Base-by-base conservation (phyloP, 2,113 vertebrate species). In the Seriola rivoliana region DNA sequence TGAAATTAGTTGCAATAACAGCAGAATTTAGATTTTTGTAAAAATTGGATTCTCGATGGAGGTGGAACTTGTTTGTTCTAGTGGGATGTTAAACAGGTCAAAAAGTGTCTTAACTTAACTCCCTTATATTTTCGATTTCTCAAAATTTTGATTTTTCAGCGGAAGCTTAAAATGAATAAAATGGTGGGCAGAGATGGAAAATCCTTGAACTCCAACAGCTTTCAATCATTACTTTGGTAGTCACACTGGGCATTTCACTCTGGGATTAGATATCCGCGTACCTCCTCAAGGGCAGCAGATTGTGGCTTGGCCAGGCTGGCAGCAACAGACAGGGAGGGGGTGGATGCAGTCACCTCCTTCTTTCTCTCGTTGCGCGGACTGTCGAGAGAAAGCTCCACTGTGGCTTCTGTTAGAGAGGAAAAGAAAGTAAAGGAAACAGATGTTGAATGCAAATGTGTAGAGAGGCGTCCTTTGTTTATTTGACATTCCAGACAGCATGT, bases 321-420 rank as follows among this genome's bases (percentile, higher is more conserved):
- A 78, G 91, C 76, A 4, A 95, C 95, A n/a, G 95, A 85, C 0
- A 94, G 85, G 32, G 96, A 80, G 36, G 91, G 86, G 81, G 95
- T 82, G 71, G 87, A 89, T 5, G 89, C 93, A n/a, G 93, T 58
- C 12, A 91, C 91, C 42, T 96, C 96, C 92, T 95, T 98, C 93
- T 96, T 98, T 86, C 96, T 95, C 87, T 95, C 95, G 62, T 92
- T 97, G 8, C 87, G 95, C 0, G 96, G 94, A 81, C 93, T 98
- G 88, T 99, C 98, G 29, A 99, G 93, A 62, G 98, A 97, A 50
- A 99, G 90, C 84, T 99, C 97, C 59, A 99, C 98, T 0, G 97
- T 98, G 85, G 97, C 97, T 93, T 99, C 98, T 99, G 91, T 32
- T 21, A 6, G 14, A 59, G 10, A 40, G n/a, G 23, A 40, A 63